A percentile compares a stretch with the other conserved stretches of the same genome.
Conservation (phyloP, 1,140 invertebrate genomes). For the Drusus annulatus region DNA sequence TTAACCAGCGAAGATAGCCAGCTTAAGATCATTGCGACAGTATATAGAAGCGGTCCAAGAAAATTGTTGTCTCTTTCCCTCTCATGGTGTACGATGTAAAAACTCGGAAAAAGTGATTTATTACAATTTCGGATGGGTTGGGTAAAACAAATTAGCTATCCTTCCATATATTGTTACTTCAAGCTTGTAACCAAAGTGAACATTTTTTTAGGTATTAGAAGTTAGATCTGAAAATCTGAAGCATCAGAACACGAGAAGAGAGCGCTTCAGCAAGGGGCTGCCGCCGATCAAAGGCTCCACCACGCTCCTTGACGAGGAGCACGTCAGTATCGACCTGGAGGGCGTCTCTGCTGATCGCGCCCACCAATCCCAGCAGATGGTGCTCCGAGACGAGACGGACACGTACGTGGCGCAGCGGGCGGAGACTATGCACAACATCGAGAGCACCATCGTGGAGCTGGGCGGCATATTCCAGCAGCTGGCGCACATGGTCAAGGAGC, state of each 20-base stretch:
- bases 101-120: no score
- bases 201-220: constrained; percentile 79
- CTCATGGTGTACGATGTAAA: no score
- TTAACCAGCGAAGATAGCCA: no score
- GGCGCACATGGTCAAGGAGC: constrained; percentile 99
- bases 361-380: constrained; percentile 74
- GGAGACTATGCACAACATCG: constrained; percentile 99
- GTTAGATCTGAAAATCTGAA: constrained; percentile 94
- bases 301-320: constrained; percentile 77
- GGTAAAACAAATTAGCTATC: no score
- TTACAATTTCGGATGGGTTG: no score
- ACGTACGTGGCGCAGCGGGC: constrained; percentile 93
- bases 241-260: constrained; percentile 92
- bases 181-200: neutral
- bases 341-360: constrained; percentile 66
- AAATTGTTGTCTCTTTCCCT: no score
- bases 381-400: constrained; percentile 89
- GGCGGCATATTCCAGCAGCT: constrained; percentile 98
- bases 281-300: constrained; percentile 78
- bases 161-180: no score
- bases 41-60: no score
- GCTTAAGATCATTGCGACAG: no score
- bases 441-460: constrained; percentile 99
- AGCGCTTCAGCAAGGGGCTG: constrained; percentile 92
- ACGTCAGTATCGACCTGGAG: constrained; percentile 84